phyloP scores from a whole-genome alignment of 1,140 invertebrate species.

The Aphelenchoides avenae region DNA sequence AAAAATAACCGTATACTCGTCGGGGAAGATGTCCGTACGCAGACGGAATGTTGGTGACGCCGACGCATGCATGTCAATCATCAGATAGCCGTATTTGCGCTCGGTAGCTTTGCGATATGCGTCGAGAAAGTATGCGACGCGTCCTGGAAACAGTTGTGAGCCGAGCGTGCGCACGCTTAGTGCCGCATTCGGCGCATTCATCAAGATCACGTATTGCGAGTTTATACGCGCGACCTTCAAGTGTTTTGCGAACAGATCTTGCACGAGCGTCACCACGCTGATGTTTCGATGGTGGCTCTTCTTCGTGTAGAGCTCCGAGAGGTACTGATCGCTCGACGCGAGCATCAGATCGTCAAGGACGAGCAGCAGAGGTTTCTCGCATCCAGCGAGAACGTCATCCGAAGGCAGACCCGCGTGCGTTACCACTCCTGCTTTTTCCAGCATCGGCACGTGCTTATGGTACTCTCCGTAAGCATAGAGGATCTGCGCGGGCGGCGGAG shows the following conservation, averaged over 20 bases:
- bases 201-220: constrained; percentile 10
- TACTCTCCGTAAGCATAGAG: constrained; percentile 12
- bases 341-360: constrained; percentile 10
- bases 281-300: constrained; percentile 7
- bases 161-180: constrained; percentile 4
- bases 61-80: constrained; percentile 17
- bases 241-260: constrained; percentile 14
- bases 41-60: constrained; percentile 4
- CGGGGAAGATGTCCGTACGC: constrained; percentile 10
- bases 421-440: constrained; percentile 7
- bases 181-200: constrained; percentile 1
- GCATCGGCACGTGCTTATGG: not conserved
- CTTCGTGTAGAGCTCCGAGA: constrained; percentile 14
- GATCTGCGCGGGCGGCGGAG: not conserved
- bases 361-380: not conserved
- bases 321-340: not conserved
- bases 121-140: constrained; percentile 8
- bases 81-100: constrained; percentile 3
- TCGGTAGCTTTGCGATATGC: constrained; percentile 13
- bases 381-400: not conserved
- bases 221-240: constrained; percentile 7
- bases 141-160: constrained; percentile 10
- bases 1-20: constrained; percentile 5
- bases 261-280: not conserved
- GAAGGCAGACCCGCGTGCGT: constrained; percentile 7